A percentile compares a stretch with the other conserved stretches of the same genome.
These are phyloP conservation scores for Psammodynastes pulverulentus DNA, from an alignment of 2,113 vertebrate genomes.

Conservation along the genomic window DNA sequence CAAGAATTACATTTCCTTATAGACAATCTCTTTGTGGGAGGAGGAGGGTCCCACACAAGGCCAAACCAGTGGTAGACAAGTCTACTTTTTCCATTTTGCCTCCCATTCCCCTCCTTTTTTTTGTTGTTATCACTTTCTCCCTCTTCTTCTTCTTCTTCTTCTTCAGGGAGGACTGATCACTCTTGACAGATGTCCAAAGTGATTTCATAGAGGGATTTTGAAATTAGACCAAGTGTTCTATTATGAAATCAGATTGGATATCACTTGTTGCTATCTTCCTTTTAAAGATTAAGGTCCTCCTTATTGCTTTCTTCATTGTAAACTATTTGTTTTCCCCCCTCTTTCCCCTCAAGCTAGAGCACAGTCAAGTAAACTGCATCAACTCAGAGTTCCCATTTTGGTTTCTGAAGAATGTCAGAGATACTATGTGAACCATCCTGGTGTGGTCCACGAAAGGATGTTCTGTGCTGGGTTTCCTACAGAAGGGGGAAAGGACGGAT, in stretches of 20 bases:
- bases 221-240: background rate
- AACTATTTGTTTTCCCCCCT: background rate
- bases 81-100: no score
- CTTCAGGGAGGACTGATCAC: no score
- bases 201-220: background rate
- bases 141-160: background rate
- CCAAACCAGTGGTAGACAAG: background rate
- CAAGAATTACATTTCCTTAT: background rate
- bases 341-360: constrained; percentile 41
- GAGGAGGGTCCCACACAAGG: no score
- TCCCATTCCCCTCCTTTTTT: background rate
- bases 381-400: constrained; percentile 58
- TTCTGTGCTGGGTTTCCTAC: constrained; percentile 59
- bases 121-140: background rate
- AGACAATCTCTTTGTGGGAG: background rate
- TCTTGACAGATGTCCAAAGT: background rate
- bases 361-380: constrained; percentile 52
- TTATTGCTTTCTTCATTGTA: constrained; percentile 6
- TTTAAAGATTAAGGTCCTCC: background rate
- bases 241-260: background rate
- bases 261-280: background rate
- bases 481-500: constrained; percentile 46
- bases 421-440: constrained; percentile 32
- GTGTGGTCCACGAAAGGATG: constrained; percentile 38
- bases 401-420: constrained; percentile 37